Evolutionary conservation across 2,113 vertebrate species (phyloP).

Genomic region (Pedionomus torquatus): DNA sequence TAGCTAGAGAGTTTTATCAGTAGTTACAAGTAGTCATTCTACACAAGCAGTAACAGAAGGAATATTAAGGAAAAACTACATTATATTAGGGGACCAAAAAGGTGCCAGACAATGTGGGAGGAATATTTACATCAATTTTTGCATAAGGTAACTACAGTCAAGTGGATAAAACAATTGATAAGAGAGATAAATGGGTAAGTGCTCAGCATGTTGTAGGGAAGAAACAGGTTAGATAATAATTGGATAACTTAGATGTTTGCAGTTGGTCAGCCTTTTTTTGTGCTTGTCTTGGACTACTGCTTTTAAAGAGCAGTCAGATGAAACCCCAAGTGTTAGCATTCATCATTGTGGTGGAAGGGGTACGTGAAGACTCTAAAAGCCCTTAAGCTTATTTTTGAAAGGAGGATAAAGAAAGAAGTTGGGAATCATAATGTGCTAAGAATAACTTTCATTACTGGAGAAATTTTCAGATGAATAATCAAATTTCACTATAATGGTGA

Average conservation of each 20-base stretch:
- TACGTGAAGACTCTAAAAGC: background rate
- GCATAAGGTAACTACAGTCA: background rate
- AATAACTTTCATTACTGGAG: background rate
- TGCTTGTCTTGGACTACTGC: background rate
- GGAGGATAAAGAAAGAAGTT: background rate
- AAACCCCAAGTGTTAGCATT: background rate
- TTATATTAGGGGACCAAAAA: background rate
- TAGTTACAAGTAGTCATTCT: background rate
- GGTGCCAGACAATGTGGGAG: background rate
- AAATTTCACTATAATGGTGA: background rate
- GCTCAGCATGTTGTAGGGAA: background rate
- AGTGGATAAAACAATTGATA: background rate
- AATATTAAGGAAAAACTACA: background rate
- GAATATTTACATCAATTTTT: background rate
- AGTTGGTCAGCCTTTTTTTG: background rate
- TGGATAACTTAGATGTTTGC: background rate
- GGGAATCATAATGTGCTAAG: background rate
- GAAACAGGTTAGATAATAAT: background rate
- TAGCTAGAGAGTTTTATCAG: background rate
- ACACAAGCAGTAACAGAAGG: background rate
- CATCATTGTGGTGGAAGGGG: background rate
- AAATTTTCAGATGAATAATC: background rate
- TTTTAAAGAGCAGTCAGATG: background rate
- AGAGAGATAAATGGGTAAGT: background rate
- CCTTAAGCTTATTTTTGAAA: background rate